Percentiles rank a stretch among this genome's conserved stretches.
phyloP scores from a whole-genome alignment of 2,113 vertebrate species.

The Tachycineta bicolor region DNA sequence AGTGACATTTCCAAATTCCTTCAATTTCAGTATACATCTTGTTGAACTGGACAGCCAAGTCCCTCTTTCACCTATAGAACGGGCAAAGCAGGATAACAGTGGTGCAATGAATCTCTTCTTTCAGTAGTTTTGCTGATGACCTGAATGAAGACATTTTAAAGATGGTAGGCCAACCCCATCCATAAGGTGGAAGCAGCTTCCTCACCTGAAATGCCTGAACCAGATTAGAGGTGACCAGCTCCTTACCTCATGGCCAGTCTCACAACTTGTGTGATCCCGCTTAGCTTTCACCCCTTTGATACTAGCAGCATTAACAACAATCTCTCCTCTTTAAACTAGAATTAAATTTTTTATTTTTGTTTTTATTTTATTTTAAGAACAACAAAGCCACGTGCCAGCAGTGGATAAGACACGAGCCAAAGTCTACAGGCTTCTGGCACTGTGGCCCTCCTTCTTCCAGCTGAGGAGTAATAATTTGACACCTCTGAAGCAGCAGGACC shows the following conservation, averaged over 20 bases:
- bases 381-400: slow-evolving; percentile 68
- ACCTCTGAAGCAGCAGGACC: slow-evolving; percentile 81
- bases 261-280: neutral
- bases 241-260: neutral
- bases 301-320: slow-evolving; percentile 37
- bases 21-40: neutral
- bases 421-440: slow-evolving; percentile 79
- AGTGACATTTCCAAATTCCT: neutral
- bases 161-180: neutral
- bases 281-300: neutral
- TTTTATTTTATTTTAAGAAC: slow-evolving; percentile 35
- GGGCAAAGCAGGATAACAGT: neutral
- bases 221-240: neutral
- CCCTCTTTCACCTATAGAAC: neutral
- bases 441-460: slow-evolving; percentile 74
- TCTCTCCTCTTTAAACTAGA: slow-evolving; percentile 46
- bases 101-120: neutral
- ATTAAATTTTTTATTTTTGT: neutral
- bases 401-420: slow-evolving; percentile 81
- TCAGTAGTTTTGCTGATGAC: neutral
- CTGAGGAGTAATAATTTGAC: slow-evolving; percentile 88
- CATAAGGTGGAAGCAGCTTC: neutral
- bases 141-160: neutral
- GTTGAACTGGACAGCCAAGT: neutral
- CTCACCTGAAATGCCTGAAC: neutral